Conservation (phyloP, 2,797 vertebrate species). For the Lycodopsis pacificus region DNA sequence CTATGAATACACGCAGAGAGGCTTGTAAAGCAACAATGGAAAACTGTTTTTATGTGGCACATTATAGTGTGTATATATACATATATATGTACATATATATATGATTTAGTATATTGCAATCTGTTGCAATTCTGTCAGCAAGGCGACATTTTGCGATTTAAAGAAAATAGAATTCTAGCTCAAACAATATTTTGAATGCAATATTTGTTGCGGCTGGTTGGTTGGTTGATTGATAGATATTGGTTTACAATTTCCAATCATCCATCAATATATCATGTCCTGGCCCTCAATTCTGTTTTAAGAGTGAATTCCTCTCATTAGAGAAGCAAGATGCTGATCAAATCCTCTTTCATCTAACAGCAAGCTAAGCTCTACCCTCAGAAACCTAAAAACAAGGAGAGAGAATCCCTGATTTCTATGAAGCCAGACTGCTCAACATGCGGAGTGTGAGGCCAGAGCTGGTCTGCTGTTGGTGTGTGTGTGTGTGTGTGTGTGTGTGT, state of each 20-base stretch:
- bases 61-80: background rate
- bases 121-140: background rate
- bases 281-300: background rate
- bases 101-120: background rate
- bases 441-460: constrained; percentile 24
- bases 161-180: background rate
- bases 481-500: background rate
- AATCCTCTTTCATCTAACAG: background rate
- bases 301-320: background rate
- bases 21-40: no score
- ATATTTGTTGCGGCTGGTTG: no score
- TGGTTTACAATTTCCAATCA: no score
- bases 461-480: background rate
- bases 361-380: background rate
- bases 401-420: background rate
- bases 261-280: background rate
- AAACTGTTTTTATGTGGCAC: no score
- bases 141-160: background rate
- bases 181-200: background rate
- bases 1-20: background rate
- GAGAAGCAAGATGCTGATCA: background rate
- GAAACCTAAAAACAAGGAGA: background rate
- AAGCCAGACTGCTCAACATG: constrained; percentile 45
- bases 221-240: no score
- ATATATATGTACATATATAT: background rate